Conservation (phyloP, 2,888 invertebrate species). For the Nephrotoma guestfalica region DNA sequence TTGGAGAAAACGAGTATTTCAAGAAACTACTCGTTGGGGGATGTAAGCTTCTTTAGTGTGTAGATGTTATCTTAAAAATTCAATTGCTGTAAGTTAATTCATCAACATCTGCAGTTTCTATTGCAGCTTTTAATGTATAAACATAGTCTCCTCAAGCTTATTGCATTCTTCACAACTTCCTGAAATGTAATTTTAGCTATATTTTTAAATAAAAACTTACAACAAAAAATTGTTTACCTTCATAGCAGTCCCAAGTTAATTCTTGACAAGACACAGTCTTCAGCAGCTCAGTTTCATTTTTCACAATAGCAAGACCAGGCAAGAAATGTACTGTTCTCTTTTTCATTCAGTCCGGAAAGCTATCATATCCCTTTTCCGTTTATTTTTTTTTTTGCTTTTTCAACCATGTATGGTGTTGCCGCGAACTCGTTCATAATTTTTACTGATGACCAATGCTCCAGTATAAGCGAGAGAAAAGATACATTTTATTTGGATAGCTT, state of each 20-base stretch:
- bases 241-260: background rate
- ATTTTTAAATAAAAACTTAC: too few relatives aligned
- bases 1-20: background rate
- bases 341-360: background rate
- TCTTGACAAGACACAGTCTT: background rate
- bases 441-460: too few relatives aligned
- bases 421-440: background rate
- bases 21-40: background rate
- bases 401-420: background rate
- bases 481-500: too few relatives aligned
- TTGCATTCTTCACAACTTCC: too few relatives aligned
- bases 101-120: too few relatives aligned
- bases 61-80: too few relatives aligned
- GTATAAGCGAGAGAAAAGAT: too few relatives aligned
- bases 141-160: too few relatives aligned
- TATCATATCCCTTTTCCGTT: background rate
- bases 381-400: background rate
- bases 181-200: too few relatives aligned
- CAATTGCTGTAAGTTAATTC: too few relatives aligned
- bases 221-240: too few relatives aligned
- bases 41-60: background rate
- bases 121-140: too few relatives aligned
- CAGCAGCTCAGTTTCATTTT: background rate
- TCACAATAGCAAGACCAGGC: background rate
- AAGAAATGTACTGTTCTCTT: background rate